Base-by-base conservation (phyloP, 2,888 invertebrate genomes). In the Cistogaster globosa region DNA sequence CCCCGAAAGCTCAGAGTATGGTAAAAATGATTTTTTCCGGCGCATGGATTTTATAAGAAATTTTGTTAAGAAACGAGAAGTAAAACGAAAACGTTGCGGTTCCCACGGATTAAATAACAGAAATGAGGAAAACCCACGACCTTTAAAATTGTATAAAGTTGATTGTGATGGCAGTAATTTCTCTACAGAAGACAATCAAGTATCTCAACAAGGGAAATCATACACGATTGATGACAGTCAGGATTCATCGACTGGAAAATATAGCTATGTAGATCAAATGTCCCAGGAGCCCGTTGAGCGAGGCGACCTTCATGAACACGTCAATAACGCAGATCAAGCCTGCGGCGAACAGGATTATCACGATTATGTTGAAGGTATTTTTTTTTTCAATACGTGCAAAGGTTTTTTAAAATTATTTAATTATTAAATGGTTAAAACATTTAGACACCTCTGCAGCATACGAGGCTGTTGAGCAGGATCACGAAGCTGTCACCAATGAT, bases 21-120 rank as follows among this genome's bases (percentile, higher is more conserved):
- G 89, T 0, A 88, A 87, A 22, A 92, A 90, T 81, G 90, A 91
- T 12, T 92, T 92, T 53, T 92, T 91, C 18, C 84, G 88, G 7
- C 89, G 90, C 72, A 92, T 92, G 92, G 91, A 92, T 55, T 92
- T 92, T 60, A 81, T 92, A 58, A 87, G 92, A 5, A 89, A 89
- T 16, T 92, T 90, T 74, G 91, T 92, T 0, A 88, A 91, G 8
- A 91, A 91, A 69, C 87, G 91, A 4, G 62, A 78, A 53, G 74
- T 57, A 20, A 78, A 71, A 48, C 77, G 81, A 42, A 86, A 82
- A 38, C 67, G 71, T 11, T 22, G 26, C 53, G 22, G 53, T 53
- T 65, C 58, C 1, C 51, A 32, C 1, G 42, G 26, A 11, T 16
- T 5, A 22, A 48, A 63, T 8, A 2, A 7, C 1, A 36, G 42